These are phyloP conservation scores for Poecile atricapillus DNA, from an alignment of 2,113 vertebrate species.

Conservation along the genomic window DNA sequence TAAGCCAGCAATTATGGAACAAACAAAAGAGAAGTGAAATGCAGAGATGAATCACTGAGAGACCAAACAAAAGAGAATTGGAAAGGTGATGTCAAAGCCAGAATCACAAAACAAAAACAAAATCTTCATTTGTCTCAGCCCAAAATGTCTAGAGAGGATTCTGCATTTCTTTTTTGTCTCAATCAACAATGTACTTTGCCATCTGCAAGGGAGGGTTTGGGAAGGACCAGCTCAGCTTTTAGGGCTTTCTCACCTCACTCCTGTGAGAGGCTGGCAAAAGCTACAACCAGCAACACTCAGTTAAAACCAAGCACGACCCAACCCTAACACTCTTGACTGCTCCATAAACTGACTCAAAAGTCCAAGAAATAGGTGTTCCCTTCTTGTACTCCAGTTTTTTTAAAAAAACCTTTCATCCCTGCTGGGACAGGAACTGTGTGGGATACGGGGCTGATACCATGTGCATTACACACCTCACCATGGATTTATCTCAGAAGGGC, in stretches of 20 bases:
- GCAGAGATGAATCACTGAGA: not conserved
- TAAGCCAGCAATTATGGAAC: conserved; percentile 44
- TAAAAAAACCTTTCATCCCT: not conserved
- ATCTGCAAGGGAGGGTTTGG: not conserved
- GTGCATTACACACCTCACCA: not conserved
- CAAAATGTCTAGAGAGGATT: not conserved
- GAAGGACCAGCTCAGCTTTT: not conserved
- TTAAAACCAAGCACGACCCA: not conserved
- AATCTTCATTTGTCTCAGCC: not conserved
- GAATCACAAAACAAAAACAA: not conserved
- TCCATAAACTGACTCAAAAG: not conserved
- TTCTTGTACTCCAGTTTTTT: not conserved
- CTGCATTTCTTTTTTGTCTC: not conserved
- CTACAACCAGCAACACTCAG: not conserved
- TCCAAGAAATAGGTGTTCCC: not conserved
- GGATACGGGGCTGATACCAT: not conserved
- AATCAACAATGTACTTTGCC: not conserved
- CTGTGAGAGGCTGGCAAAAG: not conserved
- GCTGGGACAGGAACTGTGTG: not conserved
- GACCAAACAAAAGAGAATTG: conserved; percentile 5
- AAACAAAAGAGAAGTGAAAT: conserved; percentile 11
- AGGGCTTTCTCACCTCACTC: not conserved
- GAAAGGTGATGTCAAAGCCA: conserved; percentile 12
- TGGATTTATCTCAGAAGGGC: not conserved
- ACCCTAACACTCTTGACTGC: not conserved